Percentiles rank a stretch among this genome's conserved stretches.
Conservation (phyloP, 1,140 invertebrate species). For the Apis florea region DNA sequence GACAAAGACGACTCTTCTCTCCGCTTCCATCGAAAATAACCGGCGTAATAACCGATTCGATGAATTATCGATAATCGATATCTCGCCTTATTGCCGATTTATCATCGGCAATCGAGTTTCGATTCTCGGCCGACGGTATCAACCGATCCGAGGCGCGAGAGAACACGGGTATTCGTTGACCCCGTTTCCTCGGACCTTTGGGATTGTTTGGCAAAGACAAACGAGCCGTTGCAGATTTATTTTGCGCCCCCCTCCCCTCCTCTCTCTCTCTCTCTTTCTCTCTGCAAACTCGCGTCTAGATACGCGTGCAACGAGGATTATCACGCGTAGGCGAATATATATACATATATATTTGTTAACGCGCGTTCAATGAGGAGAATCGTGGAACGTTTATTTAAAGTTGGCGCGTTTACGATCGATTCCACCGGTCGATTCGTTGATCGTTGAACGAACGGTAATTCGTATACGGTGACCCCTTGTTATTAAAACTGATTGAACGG, state of each 20-base stretch:
- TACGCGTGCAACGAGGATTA: neutral
- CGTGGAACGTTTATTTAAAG: slow-evolving; percentile 13
- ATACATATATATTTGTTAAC: slow-evolving; percentile 16
- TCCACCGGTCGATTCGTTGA: neutral
- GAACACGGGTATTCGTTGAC: slow-evolving; percentile 22
- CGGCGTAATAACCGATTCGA: neutral
- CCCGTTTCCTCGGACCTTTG: slow-evolving; percentile 23
- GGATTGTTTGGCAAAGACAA: slow-evolving; percentile 45
- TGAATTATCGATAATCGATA: slow-evolving; percentile 8
- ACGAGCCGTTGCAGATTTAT: slow-evolving; percentile 33
- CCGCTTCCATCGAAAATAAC: too few relatives aligned
- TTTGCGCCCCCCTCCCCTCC: too few relatives aligned
- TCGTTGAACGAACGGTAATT: slow-evolving; percentile 3
- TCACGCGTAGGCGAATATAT: slow-evolving; percentile 34
- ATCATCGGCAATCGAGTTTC: neutral
- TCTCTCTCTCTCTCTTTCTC: too few relatives aligned
- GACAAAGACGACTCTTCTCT: too few relatives aligned
- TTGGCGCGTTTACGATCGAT: slow-evolving; percentile 2
- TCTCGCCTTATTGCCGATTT: slow-evolving; percentile 1
- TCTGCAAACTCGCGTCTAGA: neutral
- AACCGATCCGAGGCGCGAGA: neutral
- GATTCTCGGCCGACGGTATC: neutral
- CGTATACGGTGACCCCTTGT: slow-evolving; percentile 8
- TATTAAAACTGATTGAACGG: slow-evolving; percentile 10
- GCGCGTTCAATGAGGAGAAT: slow-evolving; percentile 23